phyloP scores from a whole-genome alignment of 2,113 vertebrate species.

The Lynx canadensis region DNA sequence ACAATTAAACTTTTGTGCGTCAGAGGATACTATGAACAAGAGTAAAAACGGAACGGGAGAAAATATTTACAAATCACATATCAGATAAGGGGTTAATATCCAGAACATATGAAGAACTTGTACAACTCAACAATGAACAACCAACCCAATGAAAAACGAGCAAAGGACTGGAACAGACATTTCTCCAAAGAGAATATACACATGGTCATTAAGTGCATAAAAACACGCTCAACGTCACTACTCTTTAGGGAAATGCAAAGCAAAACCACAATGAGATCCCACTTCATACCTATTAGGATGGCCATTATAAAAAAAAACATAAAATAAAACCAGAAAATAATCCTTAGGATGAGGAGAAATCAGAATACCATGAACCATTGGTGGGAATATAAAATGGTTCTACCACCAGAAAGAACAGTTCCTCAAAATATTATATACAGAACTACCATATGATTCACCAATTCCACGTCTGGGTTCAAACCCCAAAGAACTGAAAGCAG shows the following conservation, averaged over 20 bases:
- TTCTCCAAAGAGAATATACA: not conserved
- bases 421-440: not conserved
- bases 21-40: not conserved
- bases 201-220: not conserved
- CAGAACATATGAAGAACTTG: not conserved
- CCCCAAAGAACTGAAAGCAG: not conserved
- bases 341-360: not conserved
- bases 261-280: not conserved
- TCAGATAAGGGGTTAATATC: not conserved
- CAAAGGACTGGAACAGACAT: not conserved
- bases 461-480: not conserved
- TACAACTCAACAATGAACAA: not conserved
- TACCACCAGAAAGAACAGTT: not conserved
- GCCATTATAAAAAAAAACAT: not conserved
- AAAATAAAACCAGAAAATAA: not conserved
- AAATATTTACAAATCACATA: not conserved
- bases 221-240: not conserved
- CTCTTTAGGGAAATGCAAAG: not conserved
- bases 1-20: not conserved
- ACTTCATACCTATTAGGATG: not conserved
- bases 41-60: not conserved
- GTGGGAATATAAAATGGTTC: not conserved
- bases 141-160: not conserved
- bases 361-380: not conserved
- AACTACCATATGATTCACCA: not conserved